Percentiles rank a stretch among this genome's conserved stretches.
phyloP scores from a whole-genome alignment of 2,888 invertebrate genomes.

The Drosophila heteroneura region DNA sequence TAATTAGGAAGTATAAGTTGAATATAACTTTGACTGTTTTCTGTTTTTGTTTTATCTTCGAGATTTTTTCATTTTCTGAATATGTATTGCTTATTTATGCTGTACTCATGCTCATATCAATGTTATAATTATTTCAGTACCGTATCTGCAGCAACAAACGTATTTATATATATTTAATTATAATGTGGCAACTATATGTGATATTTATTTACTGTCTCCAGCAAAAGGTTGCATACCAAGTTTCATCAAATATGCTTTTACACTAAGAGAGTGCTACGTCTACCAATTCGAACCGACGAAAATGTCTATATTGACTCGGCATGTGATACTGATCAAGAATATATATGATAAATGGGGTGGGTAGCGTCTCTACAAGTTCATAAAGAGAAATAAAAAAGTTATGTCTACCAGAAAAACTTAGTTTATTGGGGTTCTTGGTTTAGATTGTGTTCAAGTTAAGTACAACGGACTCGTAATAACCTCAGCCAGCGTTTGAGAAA shows the following conservation, averaged over 20 bases:
- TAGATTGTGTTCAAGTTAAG: not conserved
- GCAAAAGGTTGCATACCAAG: not conserved
- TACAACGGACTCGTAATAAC: not conserved
- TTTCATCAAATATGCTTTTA: not conserved
- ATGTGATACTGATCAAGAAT: not conserved
- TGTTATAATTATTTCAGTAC: not conserved
- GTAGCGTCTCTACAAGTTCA: not conserved
- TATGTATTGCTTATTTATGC: not conserved
- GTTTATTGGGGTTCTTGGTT: not conserved
- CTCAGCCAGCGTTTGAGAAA: constrained; percentile 23
- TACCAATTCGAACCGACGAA: too few species aligned
- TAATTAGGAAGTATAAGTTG: too few species aligned
- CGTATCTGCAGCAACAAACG: not conserved
- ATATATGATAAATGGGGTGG: not conserved
- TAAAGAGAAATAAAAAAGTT: not conserved
- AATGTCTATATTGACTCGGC: not conserved
- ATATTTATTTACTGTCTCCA: not conserved
- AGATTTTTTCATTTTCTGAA: not conserved
- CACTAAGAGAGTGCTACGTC: not conserved
- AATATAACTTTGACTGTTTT: not conserved
- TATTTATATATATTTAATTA: not conserved
- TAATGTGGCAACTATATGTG: not conserved
- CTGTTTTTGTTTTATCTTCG: not conserved
- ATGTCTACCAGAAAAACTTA: not conserved
- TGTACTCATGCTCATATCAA: not conserved